phyloP scores from a whole-genome alignment of 2,888 invertebrate genomes.

The Drosophila kanekoi region DNA sequence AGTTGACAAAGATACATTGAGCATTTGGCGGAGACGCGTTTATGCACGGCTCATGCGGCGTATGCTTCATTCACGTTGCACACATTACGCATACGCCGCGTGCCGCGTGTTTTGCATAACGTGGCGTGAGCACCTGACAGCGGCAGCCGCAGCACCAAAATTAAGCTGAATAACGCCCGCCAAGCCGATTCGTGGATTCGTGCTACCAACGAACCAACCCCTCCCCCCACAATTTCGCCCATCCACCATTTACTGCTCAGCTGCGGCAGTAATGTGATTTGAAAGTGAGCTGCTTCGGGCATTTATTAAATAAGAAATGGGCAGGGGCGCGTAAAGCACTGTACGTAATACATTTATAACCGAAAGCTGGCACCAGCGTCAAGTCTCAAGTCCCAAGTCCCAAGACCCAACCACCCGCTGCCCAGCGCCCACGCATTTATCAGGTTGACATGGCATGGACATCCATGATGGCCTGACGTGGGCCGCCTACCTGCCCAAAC shows the following conservation, averaged over 20 bases:
- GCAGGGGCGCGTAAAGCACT: constrained; percentile 53
- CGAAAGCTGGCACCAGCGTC: constrained; percentile 36
- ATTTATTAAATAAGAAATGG: constrained; percentile 68
- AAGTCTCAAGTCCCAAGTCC: not conserved
- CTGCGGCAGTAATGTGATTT: constrained; percentile 61
- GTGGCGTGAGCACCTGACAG: constrained; percentile 46
- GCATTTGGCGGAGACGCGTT: constrained; percentile 10
- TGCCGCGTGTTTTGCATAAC: constrained; percentile 20
- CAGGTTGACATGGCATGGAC: constrained; percentile 37
- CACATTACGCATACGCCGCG: constrained; percentile 57
- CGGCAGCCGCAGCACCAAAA: constrained; percentile 10
- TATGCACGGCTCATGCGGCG: constrained; percentile 57
- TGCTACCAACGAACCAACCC: not conserved
- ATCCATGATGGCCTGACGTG: constrained; percentile 50
- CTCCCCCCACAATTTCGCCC: not conserved
- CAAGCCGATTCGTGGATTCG: not conserved
- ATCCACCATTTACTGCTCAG: not conserved
- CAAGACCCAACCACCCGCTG: constrained; percentile 9
- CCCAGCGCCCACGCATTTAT: constrained; percentile 26
- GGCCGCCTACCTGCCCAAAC: constrained; percentile 37
- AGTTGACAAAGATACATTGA: constrained; percentile 48
- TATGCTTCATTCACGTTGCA: constrained; percentile 61
- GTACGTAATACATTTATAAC: constrained; percentile 53
- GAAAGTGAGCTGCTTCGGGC: constrained; percentile 72
- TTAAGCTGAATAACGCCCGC: constrained; percentile 7